Conservation (phyloP, 2,797 vertebrate species). For the Momotus momota region DNA sequence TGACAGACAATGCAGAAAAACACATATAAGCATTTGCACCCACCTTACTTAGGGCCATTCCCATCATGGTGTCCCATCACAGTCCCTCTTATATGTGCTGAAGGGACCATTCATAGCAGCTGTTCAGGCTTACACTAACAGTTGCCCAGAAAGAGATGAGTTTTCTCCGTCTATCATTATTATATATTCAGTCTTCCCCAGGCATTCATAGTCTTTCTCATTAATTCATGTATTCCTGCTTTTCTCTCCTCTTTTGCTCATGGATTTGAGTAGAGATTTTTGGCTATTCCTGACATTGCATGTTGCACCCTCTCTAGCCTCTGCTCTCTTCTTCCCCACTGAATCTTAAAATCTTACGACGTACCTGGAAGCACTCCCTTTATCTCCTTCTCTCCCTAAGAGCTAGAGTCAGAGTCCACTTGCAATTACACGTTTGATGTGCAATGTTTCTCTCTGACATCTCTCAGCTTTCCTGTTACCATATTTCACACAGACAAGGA, state of each 20-base stretch:
- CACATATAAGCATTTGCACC: background rate
- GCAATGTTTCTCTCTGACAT: rapidly evolving
- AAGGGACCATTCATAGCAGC: background rate
- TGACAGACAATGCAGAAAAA: background rate
- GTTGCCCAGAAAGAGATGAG: background rate
- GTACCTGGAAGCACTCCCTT: background rate
- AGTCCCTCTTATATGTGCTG: background rate
- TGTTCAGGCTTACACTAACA: background rate
- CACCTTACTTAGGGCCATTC: background rate
- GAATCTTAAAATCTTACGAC: background rate
- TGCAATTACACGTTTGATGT: background rate
- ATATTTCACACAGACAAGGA: background rate
- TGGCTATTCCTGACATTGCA: background rate
- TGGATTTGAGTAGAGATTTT: background rate
- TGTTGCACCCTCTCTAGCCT: background rate
- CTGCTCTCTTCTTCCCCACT: background rate
- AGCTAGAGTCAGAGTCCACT: background rate
- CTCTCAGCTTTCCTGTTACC: background rate
- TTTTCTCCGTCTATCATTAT: background rate
- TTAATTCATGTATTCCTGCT: background rate
- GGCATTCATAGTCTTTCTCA: background rate
- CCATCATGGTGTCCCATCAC: background rate
- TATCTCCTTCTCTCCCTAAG: background rate
- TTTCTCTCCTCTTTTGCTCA: background rate
- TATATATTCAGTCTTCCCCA: background rate